These are phyloP conservation scores for Urophycis tenuis DNA, from an alignment of 2,797 vertebrate species.

Conservation along the genomic window DNA sequence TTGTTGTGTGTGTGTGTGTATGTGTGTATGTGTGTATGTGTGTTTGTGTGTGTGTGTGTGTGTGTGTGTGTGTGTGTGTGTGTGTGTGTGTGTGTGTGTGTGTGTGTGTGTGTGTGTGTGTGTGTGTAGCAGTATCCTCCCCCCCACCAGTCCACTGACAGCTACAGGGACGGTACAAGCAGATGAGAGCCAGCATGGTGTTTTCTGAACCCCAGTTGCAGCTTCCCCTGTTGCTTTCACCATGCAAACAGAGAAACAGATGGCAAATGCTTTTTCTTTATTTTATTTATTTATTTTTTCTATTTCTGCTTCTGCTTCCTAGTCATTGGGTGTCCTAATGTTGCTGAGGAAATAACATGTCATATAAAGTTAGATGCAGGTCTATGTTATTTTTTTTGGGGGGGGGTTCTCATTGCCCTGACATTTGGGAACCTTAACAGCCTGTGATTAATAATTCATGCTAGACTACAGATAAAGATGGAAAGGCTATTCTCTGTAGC, in stretches of 20 bases:
- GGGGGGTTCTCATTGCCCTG: conserved; percentile 15
- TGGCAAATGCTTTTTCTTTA: conserved; percentile 31
- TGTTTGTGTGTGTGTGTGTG: no score
- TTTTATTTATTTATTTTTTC: no score
- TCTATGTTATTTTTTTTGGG: conserved; percentile 16
- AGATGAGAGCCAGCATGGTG: conserved; percentile 29
- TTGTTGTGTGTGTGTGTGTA: no score
- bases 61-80: no score
- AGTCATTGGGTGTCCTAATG: not conserved
- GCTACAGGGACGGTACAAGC: conserved; percentile 16
- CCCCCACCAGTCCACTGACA: conserved; percentile 11
- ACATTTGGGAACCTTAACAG: conserved; percentile 41
- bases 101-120: no score
- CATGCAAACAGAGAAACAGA: conserved; percentile 43
- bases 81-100: no score
- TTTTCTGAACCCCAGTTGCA: conserved; percentile 29
- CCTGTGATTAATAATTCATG: conserved; percentile 45
- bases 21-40: no score
- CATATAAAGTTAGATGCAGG: not conserved
- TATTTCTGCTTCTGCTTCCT: not conserved
- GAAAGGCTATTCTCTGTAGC: conserved; percentile 5
- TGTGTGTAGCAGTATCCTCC: conserved; percentile 22
- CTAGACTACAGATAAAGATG: conserved; percentile 9
- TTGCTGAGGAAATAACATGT: conserved; percentile 6
- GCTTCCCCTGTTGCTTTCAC: conserved; percentile 30